These are phyloP conservation scores for Eupithecia centaureata DNA, from an alignment of 2,888 invertebrate species.

Conservation along the genomic window DNA sequence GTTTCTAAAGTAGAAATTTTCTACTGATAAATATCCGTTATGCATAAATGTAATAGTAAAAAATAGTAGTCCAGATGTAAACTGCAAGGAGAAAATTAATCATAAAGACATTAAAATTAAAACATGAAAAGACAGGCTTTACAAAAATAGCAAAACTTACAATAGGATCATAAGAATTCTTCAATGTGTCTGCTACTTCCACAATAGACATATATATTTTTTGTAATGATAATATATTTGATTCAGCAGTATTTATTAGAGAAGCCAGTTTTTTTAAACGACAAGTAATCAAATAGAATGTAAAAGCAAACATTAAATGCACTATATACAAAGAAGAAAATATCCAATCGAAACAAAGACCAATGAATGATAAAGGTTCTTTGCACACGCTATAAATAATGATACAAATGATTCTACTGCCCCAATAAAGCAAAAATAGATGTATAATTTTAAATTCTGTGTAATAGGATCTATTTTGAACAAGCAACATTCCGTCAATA, in stretches of 20 bases:
- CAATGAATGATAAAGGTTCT: not conserved
- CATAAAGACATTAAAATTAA: too few species aligned
- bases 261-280: not conserved
- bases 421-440: too few species aligned
- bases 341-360: not conserved
- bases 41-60: too few species aligned
- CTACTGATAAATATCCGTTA: too few species aligned
- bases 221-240: not conserved
- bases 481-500: too few species aligned
- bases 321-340: not conserved
- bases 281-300: not conserved
- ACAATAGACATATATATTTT: not conserved
- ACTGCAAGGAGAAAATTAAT: too few species aligned
- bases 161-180: not conserved
- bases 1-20: too few species aligned
- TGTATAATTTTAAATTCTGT: too few species aligned
- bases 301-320: not conserved
- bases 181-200: not conserved
- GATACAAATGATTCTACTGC: not conserved
- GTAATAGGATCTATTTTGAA: too few species aligned
- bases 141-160: not conserved
- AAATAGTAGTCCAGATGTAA: too few species aligned
- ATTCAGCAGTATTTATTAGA: not conserved
- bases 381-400: not conserved
- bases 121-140: too few species aligned